Evolutionary conservation across 2,113 vertebrate species (phyloP).

Genomic region (Glareola pratincola): DNA sequence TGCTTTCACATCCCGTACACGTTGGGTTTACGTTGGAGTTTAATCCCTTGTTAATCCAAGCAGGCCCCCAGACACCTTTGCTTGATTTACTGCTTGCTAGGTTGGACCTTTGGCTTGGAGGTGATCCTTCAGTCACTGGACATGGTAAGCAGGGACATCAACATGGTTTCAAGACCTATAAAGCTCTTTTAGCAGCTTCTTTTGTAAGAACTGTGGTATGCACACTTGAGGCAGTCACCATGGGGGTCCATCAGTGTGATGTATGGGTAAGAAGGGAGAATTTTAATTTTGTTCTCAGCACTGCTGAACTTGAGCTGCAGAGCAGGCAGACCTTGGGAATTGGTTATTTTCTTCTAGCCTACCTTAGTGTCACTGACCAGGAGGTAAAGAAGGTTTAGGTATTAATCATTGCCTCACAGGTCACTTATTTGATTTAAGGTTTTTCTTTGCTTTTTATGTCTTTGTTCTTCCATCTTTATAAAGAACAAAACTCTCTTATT

Average conservation of each 20-base stretch:
- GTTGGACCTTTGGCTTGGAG: background rate
- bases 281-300: background rate
- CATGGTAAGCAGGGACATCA: background rate
- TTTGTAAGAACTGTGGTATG: background rate
- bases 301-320: background rate
- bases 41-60: background rate
- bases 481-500: background rate
- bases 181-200: background rate
- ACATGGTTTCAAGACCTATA: background rate
- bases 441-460: background rate
- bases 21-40: background rate
- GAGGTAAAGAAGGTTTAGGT: background rate
- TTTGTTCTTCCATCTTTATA: background rate
- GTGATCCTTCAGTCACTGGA: background rate
- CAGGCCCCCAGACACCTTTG: background rate
- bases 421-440: background rate
- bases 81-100: background rate
- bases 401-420: background rate
- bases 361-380: background rate
- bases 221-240: background rate
- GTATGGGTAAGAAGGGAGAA: background rate
- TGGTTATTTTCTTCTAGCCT: background rate
- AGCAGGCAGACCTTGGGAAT: background rate
- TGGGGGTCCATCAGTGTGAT: rapidly evolving
- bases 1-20: background rate